Evolutionary conservation across 2,113 vertebrate genomes (phyloP).

Genomic region (Pachyramphus minor): DNA sequence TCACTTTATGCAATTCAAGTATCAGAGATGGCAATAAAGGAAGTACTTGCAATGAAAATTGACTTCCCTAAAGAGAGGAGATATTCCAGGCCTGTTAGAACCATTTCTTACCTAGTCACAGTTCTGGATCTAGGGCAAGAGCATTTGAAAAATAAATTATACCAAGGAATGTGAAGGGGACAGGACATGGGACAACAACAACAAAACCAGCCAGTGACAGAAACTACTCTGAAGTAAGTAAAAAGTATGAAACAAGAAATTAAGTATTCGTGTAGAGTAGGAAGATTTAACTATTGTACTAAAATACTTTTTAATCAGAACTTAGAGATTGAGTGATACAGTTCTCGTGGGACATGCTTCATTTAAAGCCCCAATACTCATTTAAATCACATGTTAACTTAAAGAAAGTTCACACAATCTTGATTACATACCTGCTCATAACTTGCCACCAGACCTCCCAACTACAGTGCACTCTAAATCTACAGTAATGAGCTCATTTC

Average conservation of each 20-base stretch:
- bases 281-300: neutral
- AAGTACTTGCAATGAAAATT: neutral
- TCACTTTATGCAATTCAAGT: neutral
- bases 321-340: neutral
- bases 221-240: neutral
- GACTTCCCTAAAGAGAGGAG: neutral
- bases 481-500: neutral
- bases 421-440: neutral
- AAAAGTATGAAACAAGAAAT: neutral
- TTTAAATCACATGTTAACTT: neutral
- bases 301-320: neutral
- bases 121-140: neutral
- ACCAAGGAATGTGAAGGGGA: fast-evolving
- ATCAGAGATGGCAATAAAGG: neutral
- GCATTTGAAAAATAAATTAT: neutral
- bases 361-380: neutral
- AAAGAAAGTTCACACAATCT: neutral
- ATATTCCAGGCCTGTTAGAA: neutral
- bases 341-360: fast-evolving
- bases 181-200: fast-evolving
- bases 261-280: neutral
- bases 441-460: neutral
- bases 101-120: neutral
- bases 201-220: neutral
- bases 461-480: neutral